phyloP scores from a whole-genome alignment of 1,140 invertebrate genomes.

The Drosophila lowei region DNA sequence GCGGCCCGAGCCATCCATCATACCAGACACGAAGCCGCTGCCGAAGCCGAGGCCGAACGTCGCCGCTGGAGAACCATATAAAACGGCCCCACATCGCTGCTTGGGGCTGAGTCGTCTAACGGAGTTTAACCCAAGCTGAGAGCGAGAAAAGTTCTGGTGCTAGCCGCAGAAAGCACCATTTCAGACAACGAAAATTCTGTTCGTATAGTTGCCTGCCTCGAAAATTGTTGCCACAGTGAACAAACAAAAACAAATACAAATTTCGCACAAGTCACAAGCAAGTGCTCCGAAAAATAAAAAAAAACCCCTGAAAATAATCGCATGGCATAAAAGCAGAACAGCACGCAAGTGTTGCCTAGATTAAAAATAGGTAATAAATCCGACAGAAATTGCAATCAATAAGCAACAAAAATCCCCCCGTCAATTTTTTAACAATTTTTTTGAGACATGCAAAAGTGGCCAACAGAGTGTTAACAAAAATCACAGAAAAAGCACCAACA shows the following conservation, averaged over 20 bases:
- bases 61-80: slow-evolving; percentile 59
- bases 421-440: slow-evolving; percentile 48
- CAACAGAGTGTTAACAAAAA: slow-evolving; percentile 67
- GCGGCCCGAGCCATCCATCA: no score
- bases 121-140: slow-evolving; percentile 65
- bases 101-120: slow-evolving; percentile 73
- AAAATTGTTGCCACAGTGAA: slow-evolving; percentile 40
- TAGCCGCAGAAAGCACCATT: slow-evolving; percentile 23
- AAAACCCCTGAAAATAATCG: slow-evolving; percentile 1
- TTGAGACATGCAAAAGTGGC: slow-evolving; percentile 59
- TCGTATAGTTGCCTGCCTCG: slow-evolving; percentile 1
- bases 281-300: slow-evolving; percentile 1
- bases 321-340: background rate
- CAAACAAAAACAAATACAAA: slow-evolving; percentile 41
- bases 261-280: slow-evolving; percentile 1
- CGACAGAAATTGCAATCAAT: slow-evolving; percentile 34
- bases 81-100: slow-evolving; percentile 58
- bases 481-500: slow-evolving; percentile 25
- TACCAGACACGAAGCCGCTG: background rate
- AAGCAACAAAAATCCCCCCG: slow-evolving; percentile 23
- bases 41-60: slow-evolving; percentile 55
- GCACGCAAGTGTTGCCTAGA: background rate
- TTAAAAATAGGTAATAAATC: slow-evolving; percentile 18
- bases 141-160: slow-evolving; percentile 59
- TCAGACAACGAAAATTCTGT: slow-evolving; percentile 13